These are phyloP conservation scores for Muntiacus muntjak DNA, from an alignment of 2,113 vertebrate species.

Conservation along the genomic window DNA sequence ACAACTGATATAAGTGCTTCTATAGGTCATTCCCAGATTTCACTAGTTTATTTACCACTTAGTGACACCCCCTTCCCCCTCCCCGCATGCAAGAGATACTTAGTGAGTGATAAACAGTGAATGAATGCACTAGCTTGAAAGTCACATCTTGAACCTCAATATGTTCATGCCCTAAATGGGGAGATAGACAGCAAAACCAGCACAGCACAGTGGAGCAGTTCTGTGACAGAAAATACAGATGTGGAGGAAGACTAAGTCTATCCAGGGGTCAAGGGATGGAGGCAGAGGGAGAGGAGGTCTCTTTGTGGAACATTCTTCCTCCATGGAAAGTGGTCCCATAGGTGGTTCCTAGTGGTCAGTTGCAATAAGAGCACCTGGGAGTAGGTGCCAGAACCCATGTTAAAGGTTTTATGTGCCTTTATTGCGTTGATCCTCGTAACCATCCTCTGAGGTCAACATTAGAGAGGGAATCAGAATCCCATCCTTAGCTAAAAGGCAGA, in stretches of 20 bases:
- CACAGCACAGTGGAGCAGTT: not conserved
- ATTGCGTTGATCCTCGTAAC: not conserved
- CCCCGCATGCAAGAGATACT: not conserved
- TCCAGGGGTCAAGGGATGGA: not conserved
- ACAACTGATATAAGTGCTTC: not conserved
- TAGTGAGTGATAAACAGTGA: not conserved
- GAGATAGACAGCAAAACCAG: not conserved
- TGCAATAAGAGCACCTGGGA: not conserved
- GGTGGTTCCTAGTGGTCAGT: not conserved
- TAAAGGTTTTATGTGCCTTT: not conserved
- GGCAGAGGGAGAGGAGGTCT: not conserved
- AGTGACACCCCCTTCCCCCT: not conserved
- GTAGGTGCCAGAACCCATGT: not conserved
- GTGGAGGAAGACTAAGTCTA: not conserved
- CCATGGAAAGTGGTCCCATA: not conserved
- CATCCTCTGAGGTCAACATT: not conserved
- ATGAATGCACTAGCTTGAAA: not conserved
- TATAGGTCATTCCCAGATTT: not conserved
- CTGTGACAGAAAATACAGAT: not conserved
- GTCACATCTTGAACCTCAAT: not conserved
- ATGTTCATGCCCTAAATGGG: not conserved
- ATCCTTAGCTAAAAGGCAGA: not conserved
- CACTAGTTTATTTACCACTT: not conserved
- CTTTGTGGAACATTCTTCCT: not conserved
- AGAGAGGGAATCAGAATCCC: not conserved